These are phyloP conservation scores for Calidris pygmaea DNA, from an alignment of 2,113 vertebrate genomes.

Conservation along the genomic window DNA sequence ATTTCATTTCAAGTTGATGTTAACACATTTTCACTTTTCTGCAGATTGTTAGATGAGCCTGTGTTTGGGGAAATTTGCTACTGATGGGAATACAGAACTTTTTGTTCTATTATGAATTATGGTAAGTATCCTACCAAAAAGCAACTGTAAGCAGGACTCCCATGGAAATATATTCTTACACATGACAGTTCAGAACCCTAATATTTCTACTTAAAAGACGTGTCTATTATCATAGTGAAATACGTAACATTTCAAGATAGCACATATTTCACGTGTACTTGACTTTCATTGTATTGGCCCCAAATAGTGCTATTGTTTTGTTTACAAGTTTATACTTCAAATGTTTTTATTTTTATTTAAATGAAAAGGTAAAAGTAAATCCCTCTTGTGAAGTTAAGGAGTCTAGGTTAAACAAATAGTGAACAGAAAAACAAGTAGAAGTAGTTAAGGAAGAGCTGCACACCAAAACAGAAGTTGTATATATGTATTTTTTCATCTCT, in stretches of 20 bases:
- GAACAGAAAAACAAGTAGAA: not conserved
- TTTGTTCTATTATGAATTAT: not conserved
- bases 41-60: not conserved
- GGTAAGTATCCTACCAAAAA: not conserved
- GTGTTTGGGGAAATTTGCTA: not conserved
- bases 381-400: not conserved
- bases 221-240: not conserved
- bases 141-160: not conserved
- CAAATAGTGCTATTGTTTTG: not conserved
- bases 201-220: not conserved
- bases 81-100: not conserved
- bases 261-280: not conserved
- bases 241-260: not conserved
- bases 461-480: not conserved
- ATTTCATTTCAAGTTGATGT: not conserved
- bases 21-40: not conserved
- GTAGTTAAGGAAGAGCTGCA: not conserved
- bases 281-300: not conserved
- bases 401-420: not conserved
- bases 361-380: not conserved
- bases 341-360: not conserved
- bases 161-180: not conserved
- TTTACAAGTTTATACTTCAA: not conserved
- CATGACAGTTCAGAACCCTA: not conserved
- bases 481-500: not conserved